Evolutionary conservation across 2,113 vertebrate species (phyloP).

Genomic region (Periophthalmus modestus): DNA sequence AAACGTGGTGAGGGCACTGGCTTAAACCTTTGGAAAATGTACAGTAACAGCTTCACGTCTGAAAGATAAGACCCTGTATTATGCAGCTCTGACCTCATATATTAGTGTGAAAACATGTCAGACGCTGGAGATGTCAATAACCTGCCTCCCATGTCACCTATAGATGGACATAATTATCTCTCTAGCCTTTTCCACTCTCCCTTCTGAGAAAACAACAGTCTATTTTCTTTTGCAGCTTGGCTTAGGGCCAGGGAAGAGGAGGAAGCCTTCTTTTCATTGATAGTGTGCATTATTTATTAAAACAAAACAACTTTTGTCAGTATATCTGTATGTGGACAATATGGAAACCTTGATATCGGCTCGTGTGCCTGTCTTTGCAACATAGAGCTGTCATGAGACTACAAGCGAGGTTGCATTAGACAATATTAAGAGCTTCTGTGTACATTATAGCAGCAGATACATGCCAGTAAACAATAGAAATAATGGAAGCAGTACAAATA

Average conservation of each 20-base stretch:
- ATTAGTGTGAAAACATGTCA: constrained; percentile 41
- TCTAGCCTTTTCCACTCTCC: not conserved
- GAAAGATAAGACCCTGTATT: constrained; percentile 53
- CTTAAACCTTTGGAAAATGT: constrained; percentile 46
- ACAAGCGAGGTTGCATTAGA: no score
- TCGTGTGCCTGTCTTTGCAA: not conserved
- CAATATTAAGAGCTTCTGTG: no score
- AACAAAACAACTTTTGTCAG: constrained; percentile 75
- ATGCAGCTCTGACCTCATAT: constrained; percentile 48
- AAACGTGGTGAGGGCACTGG: not conserved
- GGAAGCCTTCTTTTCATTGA: constrained; percentile 46
- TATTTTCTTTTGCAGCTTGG: constrained; percentile 70
- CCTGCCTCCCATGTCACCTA: constrained; percentile 30
- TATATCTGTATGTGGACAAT: constrained; percentile 29
- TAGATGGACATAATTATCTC: constrained; percentile 34
- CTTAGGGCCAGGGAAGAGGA: constrained; percentile 49
- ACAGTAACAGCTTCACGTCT: constrained; percentile 60
- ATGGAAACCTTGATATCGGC: not conserved
- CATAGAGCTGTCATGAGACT: not conserved
- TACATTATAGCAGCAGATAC: no score
- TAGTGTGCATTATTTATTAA: constrained; percentile 64
- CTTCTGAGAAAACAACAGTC: constrained; percentile 44
- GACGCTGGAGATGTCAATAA: constrained; percentile 34
- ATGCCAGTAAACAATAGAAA: no score
- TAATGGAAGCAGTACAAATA: no score